Evolutionary conservation across 2,797 vertebrate species (phyloP), one percentile per base, ranked within the genome.

Genomic region (Phalanger gymnotis): DNA sequence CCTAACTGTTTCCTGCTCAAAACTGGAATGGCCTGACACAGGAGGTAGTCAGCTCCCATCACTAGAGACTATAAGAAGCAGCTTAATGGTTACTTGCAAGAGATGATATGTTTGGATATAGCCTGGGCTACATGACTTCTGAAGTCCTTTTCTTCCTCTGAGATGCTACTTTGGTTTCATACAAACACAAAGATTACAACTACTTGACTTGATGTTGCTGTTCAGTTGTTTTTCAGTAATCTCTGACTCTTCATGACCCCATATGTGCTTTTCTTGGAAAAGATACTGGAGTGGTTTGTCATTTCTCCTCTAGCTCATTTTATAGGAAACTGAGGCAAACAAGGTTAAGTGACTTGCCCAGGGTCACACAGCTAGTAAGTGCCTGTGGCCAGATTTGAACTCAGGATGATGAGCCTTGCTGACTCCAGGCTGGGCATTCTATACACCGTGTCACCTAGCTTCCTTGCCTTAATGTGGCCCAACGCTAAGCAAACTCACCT

Each of bases 401-500:
- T 66, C 14, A 40, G 61, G 19, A 81, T 25, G n/a, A 22, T 25
- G 66, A 40, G 66, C 25, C 0, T 73, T 73, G 2, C 34, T 16
- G 34, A 66, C 14, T 66, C 58, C 31, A 66, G 34, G 4, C 58
- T 81, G n/a, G 6, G 1, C 22, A 40, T 81, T 40, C n/a, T 47
- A 40, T 9, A 5, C 66, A 47, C 6, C 9, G 0, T 22, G 19
- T 4, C 66, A 81, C n/a, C 66, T 47, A 22, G n/a, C 7, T 40
- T 16, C n/a, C 40, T 27, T 87, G 40, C 27, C 3, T 87, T 27
- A 47, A 47, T 1, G 9, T 51, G 51, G 30, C 14, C 34, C 2
- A 91, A n/a, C 11, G 58, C 92, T 53, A 98, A 95, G n/a, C 51
- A 96, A 93, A 99, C 99, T 99, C 98, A 99, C 99, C 98, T 96